Percentiles rank a stretch among this genome's conserved stretches.
Evolutionary conservation across 2,113 vertebrate species (phyloP).

Genomic region (Centrocercus urophasianus): DNA sequence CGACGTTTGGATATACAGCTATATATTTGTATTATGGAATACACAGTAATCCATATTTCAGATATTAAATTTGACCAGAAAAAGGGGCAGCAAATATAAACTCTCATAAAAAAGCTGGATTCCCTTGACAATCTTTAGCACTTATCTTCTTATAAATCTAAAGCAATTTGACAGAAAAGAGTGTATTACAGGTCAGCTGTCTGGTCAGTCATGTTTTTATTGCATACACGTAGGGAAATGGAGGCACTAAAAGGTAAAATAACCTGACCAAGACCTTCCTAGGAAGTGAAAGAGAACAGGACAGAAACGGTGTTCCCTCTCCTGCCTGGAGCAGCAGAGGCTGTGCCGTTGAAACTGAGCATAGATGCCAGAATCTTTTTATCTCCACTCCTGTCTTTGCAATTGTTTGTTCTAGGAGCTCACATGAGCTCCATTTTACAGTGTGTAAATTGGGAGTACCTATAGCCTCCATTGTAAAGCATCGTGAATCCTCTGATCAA

Average conservation of each 20-base stretch:
- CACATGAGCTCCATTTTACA: background rate
- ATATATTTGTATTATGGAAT: background rate
- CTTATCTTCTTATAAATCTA: background rate
- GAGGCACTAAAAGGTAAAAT: background rate
- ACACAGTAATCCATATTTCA: background rate
- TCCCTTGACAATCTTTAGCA: background rate
- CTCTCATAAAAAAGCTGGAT: background rate
- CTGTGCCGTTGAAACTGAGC: background rate
- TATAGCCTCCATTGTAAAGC: background rate
- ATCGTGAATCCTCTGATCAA: background rate
- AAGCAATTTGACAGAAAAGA: background rate
- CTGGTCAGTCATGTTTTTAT: background rate
- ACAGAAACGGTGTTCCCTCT: background rate
- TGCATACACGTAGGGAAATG: background rate
- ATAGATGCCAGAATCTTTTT: background rate
- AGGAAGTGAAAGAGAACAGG: background rate
- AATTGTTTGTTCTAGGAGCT: background rate
- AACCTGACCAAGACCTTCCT: background rate
- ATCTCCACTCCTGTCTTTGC: background rate
- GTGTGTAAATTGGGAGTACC: background rate
- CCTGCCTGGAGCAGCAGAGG: background rate
- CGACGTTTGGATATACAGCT: background rate
- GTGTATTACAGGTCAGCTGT: background rate
- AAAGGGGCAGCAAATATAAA: background rate
- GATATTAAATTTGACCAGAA: background rate